Percentiles rank a stretch among this genome's conserved stretches.
Evolutionary conservation across 1,140 invertebrate genomes (phyloP).

Genomic region (Metaphire vulgaris): DNA sequence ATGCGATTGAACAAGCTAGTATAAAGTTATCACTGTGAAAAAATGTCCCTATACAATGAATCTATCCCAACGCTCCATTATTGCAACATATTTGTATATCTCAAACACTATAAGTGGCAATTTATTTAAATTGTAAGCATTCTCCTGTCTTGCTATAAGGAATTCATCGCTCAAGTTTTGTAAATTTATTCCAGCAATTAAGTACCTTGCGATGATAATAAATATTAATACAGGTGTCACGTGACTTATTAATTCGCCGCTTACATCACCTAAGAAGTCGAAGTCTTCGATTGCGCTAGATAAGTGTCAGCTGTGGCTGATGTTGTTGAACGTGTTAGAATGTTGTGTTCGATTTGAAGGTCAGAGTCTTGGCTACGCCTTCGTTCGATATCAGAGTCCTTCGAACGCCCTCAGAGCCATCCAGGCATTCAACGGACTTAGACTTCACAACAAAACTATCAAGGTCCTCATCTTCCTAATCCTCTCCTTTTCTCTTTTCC

Average conservation of each 20-base stretch:
- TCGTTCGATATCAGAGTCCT: slow-evolving; percentile 82
- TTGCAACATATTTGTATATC: too few species aligned
- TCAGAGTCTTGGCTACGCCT: slow-evolving; percentile 94
- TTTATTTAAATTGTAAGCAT: too few species aligned
- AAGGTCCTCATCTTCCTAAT: slow-evolving; percentile 65
- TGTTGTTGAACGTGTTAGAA: neutral
- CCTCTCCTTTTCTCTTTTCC: neutral
- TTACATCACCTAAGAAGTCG: neutral
- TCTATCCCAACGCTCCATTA: neutral
- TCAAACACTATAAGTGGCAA: too few species aligned
- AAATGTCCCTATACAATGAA: neutral
- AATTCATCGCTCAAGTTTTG: too few species aligned
- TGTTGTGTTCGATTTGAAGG: slow-evolving; percentile 59
- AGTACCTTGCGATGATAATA: neutral
- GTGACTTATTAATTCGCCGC: neutral
- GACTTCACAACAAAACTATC: slow-evolving; percentile 98
- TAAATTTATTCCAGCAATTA: too few species aligned
- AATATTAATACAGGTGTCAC: neutral
- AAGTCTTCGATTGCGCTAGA: neutral
- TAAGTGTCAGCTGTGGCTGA: neutral
- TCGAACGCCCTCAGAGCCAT: slow-evolving; percentile 98
- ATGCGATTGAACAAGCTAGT: too few species aligned
- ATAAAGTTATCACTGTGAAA: too few species aligned
- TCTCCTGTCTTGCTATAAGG: too few species aligned
- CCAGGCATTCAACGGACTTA: slow-evolving; percentile 97